Conservation (phyloP, 1,140 invertebrate species). For the Pararge aegeria region DNA sequence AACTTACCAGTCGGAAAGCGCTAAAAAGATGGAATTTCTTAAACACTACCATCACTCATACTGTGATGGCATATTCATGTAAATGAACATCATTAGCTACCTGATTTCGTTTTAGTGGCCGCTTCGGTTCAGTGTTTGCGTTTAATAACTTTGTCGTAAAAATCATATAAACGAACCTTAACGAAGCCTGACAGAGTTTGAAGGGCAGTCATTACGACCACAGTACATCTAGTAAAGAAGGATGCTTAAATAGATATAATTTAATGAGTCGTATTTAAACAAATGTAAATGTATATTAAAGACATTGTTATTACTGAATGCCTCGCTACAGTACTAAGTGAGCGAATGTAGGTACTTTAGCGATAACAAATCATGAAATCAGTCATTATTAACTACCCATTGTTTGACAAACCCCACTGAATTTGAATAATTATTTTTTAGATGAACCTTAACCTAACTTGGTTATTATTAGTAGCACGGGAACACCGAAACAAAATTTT, state of each 20-base stretch:
- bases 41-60: constrained; percentile 14
- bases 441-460: too few relatives aligned
- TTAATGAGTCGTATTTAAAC: too few relatives aligned
- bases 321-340: too few relatives aligned
- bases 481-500: too few relatives aligned
- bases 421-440: too few relatives aligned
- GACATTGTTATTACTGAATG: too few relatives aligned
- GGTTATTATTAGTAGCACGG: too few relatives aligned
- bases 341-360: too few relatives aligned
- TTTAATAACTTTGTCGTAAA: constrained; percentile 13
- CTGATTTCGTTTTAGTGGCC: constrained; percentile 10
- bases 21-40: constrained; percentile 15
- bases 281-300: too few relatives aligned
- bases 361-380: too few relatives aligned
- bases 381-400: too few relatives aligned
- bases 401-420: too few relatives aligned
- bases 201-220: neutral
- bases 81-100: constrained; percentile 14
- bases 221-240: neutral
- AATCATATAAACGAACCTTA: constrained; percentile 7
- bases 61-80: constrained; percentile 6
- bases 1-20: constrained; percentile 10
- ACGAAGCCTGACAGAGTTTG: constrained; percentile 1
- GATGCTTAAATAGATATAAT: neutral
- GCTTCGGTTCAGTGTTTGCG: constrained; percentile 2